Evolutionary conservation across 2,797 vertebrate species (phyloP).

Genomic region (Carduelis carduelis): DNA sequence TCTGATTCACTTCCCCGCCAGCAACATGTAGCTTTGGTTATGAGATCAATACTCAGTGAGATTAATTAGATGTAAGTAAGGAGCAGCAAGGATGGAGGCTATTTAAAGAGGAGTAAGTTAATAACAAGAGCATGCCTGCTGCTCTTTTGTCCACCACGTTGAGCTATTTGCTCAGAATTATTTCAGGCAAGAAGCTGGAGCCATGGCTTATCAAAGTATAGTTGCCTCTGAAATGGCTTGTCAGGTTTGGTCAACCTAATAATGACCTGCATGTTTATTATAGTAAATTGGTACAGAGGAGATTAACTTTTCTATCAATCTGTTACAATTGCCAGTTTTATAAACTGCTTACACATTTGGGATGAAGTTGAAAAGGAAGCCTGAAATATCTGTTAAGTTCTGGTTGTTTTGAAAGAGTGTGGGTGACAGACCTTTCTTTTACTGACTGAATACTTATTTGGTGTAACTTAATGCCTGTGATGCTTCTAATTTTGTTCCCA

Average conservation of each 20-base stretch:
- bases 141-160: not conserved
- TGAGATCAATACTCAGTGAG: constrained; percentile 1
- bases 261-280: not conserved
- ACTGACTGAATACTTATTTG: not conserved
- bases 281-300: not conserved
- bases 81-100: not conserved
- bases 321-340: not conserved
- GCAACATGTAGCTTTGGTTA: not conserved
- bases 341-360: not conserved
- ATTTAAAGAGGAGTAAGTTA: not conserved
- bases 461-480: not conserved
- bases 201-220: not conserved
- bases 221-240: not conserved
- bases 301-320: not conserved
- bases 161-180: not conserved
- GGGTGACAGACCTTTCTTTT: not conserved
- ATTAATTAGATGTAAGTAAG: constrained; percentile 5
- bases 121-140: not conserved
- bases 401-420: not conserved
- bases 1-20: not conserved
- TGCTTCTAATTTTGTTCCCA: not conserved
- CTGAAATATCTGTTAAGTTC: not conserved
- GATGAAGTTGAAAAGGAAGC: not conserved
- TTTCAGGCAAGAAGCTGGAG: not conserved
- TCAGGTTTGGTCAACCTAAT: not conserved